A percentile compares a stretch with the other conserved stretches of the same genome.
Evolutionary conservation across 2,113 vertebrate species (phyloP).

Genomic region (Chaetodon trifascialis): DNA sequence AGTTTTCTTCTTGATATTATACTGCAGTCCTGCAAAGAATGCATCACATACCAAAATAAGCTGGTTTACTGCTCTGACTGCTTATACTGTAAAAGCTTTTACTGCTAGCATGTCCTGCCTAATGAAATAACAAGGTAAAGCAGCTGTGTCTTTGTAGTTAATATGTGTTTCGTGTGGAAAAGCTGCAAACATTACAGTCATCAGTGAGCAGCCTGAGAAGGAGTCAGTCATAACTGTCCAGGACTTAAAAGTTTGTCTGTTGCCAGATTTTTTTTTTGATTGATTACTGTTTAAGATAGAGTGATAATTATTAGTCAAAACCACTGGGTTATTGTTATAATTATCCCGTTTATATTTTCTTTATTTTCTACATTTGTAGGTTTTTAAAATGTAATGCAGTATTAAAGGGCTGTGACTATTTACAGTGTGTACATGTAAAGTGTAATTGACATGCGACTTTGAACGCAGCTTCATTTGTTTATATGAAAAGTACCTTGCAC

Average conservation of each 20-base stretch:
- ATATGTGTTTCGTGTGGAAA: conserved; percentile 1
- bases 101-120: background rate
- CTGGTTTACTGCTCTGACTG: background rate
- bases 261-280: too few species aligned
- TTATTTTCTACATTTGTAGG: background rate
- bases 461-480: background rate
- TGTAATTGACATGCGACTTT: background rate
- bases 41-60: background rate
- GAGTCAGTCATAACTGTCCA: background rate
- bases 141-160: background rate
- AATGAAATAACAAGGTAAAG: background rate
- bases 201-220: background rate
- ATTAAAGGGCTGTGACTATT: background rate
- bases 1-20: background rate
- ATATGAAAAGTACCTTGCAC: background rate
- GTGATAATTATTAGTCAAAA: background rate
- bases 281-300: background rate
- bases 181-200: background rate
- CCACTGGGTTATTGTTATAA: background rate
- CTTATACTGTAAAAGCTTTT: background rate
- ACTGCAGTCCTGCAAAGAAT: background rate
- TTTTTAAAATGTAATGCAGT: background rate
- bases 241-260: background rate
- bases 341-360: background rate
- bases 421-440: background rate